phyloP scores from a whole-genome alignment of 1,140 invertebrate species.

The Aradophagus sp. region DNA sequence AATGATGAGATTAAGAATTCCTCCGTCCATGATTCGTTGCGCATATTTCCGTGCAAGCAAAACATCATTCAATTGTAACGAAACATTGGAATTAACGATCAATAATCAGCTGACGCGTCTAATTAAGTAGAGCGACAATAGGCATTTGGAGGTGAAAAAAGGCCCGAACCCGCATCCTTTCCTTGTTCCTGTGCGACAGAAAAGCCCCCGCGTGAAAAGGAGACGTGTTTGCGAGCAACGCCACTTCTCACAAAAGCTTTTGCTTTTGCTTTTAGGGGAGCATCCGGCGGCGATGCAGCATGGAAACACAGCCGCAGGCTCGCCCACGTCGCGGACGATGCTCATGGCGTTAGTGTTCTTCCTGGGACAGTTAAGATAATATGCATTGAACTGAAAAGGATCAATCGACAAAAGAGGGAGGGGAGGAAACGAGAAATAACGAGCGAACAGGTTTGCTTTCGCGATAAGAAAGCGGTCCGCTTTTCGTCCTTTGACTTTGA shows the following conservation, averaged over 20 bases:
- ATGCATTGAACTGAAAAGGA: slow-evolving; percentile 59
- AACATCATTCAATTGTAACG: no score
- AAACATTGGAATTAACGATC: no score
- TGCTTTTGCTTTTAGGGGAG: slow-evolving; percentile 79
- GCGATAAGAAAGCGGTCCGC: slow-evolving; percentile 36
- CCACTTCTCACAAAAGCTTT: slow-evolving; percentile 39
- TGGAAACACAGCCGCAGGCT: slow-evolving; percentile 76
- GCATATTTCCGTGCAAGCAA: no score
- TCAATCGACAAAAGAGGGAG: slow-evolving; percentile 25
- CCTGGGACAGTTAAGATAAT: slow-evolving; percentile 73
- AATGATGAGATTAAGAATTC: no score
- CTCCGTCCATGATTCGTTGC: no score
- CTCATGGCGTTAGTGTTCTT: slow-evolving; percentile 70
- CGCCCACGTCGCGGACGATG: slow-evolving; percentile 70
- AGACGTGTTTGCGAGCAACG: slow-evolving; percentile 34
- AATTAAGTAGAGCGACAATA: no score
- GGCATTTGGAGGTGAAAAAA: no score
- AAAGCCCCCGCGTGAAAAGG: slow-evolving; percentile 22
- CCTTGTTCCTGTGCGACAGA: no score
- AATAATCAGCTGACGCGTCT: no score
- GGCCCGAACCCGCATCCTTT: no score
- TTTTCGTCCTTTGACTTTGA: slow-evolving; percentile 42
- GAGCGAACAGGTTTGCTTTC: slow-evolving; percentile 31
- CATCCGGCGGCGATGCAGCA: slow-evolving; percentile 91
- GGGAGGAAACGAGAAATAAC: slow-evolving; percentile 4